Evolutionary conservation across 2,113 vertebrate species (phyloP), one percentile per base, ranked within the genome.

Genomic region (Sinocyclocheilus rhinocerous): DNA sequence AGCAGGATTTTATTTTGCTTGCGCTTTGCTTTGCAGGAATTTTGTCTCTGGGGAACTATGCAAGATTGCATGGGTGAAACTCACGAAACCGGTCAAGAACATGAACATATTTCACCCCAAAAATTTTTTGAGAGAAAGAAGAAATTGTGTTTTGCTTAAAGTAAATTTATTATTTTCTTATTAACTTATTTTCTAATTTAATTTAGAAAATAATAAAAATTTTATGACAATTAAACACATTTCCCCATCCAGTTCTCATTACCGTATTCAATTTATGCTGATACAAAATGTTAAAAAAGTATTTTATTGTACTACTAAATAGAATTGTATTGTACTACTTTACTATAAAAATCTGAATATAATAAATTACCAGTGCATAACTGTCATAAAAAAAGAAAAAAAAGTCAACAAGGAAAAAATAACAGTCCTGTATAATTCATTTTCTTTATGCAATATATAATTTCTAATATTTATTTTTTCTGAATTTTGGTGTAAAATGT

Each of bases 21-120:
- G 57, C 57, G 57, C 57, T 61, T 55, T 78, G 67, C 75, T 83
- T 20, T 86, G 63, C 22, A 61, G 59, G 55, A 63, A 24, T 69
- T 84, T 84, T 50, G 65, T 87, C 84, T 84, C 81, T 77, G 61
- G 77, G 84, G 67, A 88, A 70, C 89, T 90, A 90, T 90, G 89
- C 89, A 90, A 90, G 45, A 77, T 88, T 88, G 87, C 89, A 33
- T 83, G 63, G 45, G 45, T 55, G 65, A 83, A 83, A 70, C 81
- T 83, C 81, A 83, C n/a, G 6, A 83, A 70, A 55, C 6, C 9
- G 13, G 78, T 63, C 77, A 45, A 65, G 2, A 36, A 36, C 36
- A 36, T 36, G 36, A 33, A 33, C 29, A 79, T 15, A 61, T 69
- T 82, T 81, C n/a, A 45, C 18, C 4, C 69, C 78, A 24, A n/a